These are phyloP conservation scores for Lagria hirta DNA, from an alignment of 2,888 invertebrate species.

Conservation along the genomic window DNA sequence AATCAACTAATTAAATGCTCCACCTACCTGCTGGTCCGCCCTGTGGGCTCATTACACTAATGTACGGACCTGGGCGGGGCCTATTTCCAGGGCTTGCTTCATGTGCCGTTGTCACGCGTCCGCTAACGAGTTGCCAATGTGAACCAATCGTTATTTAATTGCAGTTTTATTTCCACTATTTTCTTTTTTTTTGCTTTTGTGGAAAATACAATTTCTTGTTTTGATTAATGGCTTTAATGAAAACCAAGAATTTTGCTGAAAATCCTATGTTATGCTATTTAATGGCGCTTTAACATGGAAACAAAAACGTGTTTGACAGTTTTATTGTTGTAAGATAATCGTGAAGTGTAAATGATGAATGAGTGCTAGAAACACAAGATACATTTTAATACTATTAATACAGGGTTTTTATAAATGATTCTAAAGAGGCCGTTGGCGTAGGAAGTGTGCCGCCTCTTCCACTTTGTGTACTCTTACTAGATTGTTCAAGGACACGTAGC, in stretches of 20 bases:
- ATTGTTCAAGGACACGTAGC: too few relatives aligned
- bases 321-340: too few relatives aligned
- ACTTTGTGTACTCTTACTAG: too few relatives aligned
- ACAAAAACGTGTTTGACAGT: too few relatives aligned
- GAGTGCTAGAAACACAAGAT: too few relatives aligned
- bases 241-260: constrained; percentile 15
- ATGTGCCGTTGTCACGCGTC: constrained; percentile 48
- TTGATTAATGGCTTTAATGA: constrained; percentile 22
- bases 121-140: constrained; percentile 37
- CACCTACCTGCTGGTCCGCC: constrained; percentile 48
- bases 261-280: constrained; percentile 13
- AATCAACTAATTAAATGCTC: constrained; percentile 51
- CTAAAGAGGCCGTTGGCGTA: too few relatives aligned
- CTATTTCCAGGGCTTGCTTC: constrained; percentile 38
- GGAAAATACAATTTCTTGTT: constrained; percentile 6
- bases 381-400: too few relatives aligned
- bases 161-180: constrained; percentile 28
- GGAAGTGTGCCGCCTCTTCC: too few relatives aligned
- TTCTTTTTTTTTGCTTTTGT: constrained; percentile 8
- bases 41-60: constrained; percentile 49
- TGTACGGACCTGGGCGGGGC: constrained; percentile 48
- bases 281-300: constrained; percentile 16
- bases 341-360: too few relatives aligned
- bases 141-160: constrained; percentile 43
- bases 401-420: too few relatives aligned